Evolutionary conservation across 1,140 invertebrate genomes (phyloP).

Genomic region (Gryon sp.): DNA sequence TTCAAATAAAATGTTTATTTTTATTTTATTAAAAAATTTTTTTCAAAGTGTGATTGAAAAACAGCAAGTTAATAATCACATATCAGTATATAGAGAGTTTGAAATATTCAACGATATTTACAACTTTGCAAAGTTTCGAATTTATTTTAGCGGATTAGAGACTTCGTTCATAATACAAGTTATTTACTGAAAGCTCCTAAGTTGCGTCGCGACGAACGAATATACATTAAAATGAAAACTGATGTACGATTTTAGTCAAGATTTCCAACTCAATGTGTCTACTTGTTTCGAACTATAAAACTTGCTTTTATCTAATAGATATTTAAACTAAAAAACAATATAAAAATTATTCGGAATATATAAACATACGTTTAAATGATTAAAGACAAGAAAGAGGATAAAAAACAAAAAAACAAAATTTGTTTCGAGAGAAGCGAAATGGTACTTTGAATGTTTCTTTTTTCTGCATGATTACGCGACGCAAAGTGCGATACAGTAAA

Average conservation of each 20-base stretch:
- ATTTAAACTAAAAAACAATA: too few species aligned
- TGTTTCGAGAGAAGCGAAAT: not conserved
- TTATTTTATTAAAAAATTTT: too few species aligned
- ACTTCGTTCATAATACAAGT: conserved; percentile 2
- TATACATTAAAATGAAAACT: conserved; percentile 7
- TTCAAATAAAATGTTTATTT: not conserved
- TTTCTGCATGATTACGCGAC: conserved; percentile 30
- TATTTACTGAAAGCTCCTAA: conserved; percentile 8
- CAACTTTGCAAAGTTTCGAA: too few species aligned
- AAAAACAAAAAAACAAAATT: conserved; percentile 10
- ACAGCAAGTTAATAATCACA: not conserved
- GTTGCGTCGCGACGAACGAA: too few species aligned
- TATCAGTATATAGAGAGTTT: conserved; percentile 2
- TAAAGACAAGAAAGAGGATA: not conserved
- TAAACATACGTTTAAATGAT: not conserved
- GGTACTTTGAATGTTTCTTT: conserved; percentile 27
- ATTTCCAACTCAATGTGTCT: too few species aligned
- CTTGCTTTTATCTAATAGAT: too few species aligned
- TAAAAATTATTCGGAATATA: too few species aligned
- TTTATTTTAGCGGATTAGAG: not conserved
- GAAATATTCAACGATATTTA: not conserved
- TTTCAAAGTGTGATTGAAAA: too few species aligned
- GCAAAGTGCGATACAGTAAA: conserved; percentile 20
- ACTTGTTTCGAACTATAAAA: too few species aligned
- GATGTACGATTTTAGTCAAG: conserved; percentile 1